Evolutionary conservation across 1,140 invertebrate species (phyloP), one percentile per base, ranked within the genome.

Genomic region (Campoletis sonorensis): DNA sequence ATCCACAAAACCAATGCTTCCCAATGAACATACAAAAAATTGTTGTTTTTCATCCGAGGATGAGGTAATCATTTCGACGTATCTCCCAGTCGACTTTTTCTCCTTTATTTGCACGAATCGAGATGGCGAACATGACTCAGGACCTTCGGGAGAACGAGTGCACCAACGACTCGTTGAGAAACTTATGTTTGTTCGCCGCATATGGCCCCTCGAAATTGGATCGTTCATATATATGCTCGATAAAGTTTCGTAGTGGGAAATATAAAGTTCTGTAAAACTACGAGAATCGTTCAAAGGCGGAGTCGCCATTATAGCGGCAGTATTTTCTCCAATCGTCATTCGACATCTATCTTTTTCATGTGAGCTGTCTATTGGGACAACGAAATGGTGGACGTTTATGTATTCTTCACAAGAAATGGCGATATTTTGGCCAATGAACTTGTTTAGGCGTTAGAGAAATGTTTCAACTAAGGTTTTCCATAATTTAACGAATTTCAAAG

Each of bases 41-140:
- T 54, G 18, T n/a, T 23, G 61, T 64, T 64, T 64, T 26, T 23
- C n/a, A n/a, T n/a, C 23, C 23, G 23, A 27, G 61, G 2, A 23
- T 64, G 61, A 64, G 23, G 61, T 61, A 61, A 61, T 61, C 58
- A 61, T 61, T 61, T 61, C 58, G 61, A 64, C 61, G 61, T 23
- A 64, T 64, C 61, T 64, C 61, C 61, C 61, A 13, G 23, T 23
- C 7, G 23, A 23, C 0, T 27, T 64, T 23, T 64, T 26, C n/a
- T n/a, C 23, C 61, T 64, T 27, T 64, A 64, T 64, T 64, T 16
- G 61, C 23, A 11, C 26, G 61, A 64, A 64, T 64, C 23, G 61
- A 23, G 23, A 26, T 7, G 4, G 1, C 11, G 4, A 27, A 23
- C 23, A 64, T 23, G 61, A 64, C 21, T 27, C 10, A 26, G 61